These are phyloP conservation scores for Patella pellucida DNA, from an alignment of 2,888 invertebrate species.

Conservation along the genomic window DNA sequence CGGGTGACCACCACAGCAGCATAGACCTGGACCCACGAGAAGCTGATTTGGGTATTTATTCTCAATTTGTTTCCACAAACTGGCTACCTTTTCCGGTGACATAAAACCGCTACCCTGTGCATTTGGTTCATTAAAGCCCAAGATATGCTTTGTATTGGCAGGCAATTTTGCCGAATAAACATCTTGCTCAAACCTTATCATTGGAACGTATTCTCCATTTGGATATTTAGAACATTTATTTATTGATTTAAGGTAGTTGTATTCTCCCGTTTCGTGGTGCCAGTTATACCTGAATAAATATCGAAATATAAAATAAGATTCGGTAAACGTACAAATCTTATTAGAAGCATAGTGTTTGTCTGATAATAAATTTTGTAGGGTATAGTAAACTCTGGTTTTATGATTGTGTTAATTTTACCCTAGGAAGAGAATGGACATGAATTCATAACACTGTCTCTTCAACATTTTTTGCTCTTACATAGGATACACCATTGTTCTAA, in stretches of 20 bases:
- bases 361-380: no score
- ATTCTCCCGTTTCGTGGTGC: constrained; percentile 20
- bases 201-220: constrained; percentile 29
- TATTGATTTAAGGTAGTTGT: no score
- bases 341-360: no score
- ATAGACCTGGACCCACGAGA: constrained; percentile 15
- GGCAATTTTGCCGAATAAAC: constrained; percentile 21
- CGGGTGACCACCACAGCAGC: constrained; percentile 16
- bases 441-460: no score
- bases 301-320: no score
- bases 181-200: constrained; percentile 44
- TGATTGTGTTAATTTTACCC: no score
- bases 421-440: no score
- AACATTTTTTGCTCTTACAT: no score
- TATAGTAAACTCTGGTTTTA: no score
- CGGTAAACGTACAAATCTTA: no score
- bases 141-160: constrained; percentile 31
- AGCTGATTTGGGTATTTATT: constrained; percentile 29
- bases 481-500: no score
- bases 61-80: constrained; percentile 42
- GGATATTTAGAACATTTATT: constrained; percentile 23
- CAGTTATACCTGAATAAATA: constrained; percentile 32
- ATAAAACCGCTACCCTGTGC: constrained; percentile 41
- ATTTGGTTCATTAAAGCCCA: constrained; percentile 53
- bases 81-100: constrained; percentile 40